Conservation (phyloP, 2,888 invertebrate genomes). For the Zeuzera pyrina region DNA sequence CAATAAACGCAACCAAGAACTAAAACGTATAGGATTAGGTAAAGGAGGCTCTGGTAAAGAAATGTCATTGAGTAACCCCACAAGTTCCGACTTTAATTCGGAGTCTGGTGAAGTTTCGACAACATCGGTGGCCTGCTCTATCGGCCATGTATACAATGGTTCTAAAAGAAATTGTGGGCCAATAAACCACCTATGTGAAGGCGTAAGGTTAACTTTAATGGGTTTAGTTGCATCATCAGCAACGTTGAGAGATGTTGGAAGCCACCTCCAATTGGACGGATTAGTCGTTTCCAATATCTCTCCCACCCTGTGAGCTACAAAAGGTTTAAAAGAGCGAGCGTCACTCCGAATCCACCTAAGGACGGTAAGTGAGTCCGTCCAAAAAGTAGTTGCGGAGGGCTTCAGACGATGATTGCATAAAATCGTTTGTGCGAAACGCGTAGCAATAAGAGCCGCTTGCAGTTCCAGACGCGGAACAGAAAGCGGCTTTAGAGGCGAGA, state of each 20-base stretch:
- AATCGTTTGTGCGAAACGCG: constrained; percentile 5
- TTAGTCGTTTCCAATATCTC: constrained; percentile 12
- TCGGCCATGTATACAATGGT: neutral
- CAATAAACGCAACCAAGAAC: constrained; percentile 2
- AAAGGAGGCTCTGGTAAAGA: neutral
- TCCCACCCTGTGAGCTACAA: constrained; percentile 16
- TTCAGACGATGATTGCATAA: too few species aligned
- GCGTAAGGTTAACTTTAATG: neutral
- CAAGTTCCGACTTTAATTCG: too few species aligned
- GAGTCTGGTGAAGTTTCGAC: constrained; percentile 1
- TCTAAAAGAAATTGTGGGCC: constrained; percentile 1
- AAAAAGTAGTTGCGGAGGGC: constrained; percentile 5
- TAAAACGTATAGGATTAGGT: neutral
- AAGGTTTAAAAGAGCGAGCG: constrained; percentile 10
- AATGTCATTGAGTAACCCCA: too few species aligned
- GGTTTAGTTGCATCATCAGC: constrained; percentile 4
- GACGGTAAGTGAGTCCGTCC: constrained; percentile 13
- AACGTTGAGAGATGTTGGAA: constrained; percentile 1
- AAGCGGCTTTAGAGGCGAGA: constrained; percentile 5
- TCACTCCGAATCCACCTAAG: constrained; percentile 11
- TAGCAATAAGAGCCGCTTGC: too few species aligned
- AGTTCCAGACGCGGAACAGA: too few species aligned
- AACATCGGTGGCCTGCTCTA: too few species aligned
- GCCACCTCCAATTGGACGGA: constrained; percentile 3
- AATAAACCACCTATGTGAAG: constrained; percentile 2